Conservation (phyloP, 2,888 invertebrate species). For the Odontocerum albicorne region DNA sequence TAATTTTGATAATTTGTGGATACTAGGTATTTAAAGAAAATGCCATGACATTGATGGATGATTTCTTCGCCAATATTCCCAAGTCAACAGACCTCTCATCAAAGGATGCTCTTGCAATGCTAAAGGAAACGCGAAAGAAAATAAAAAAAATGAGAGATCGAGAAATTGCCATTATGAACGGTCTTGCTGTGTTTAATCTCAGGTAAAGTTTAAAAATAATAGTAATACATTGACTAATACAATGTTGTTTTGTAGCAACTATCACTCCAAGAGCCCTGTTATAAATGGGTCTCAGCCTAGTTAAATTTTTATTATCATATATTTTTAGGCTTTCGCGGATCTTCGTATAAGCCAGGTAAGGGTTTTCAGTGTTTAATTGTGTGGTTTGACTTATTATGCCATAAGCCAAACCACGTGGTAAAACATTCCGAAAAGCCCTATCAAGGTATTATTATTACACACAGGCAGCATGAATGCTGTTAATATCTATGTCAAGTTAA, state of each 20-base stretch:
- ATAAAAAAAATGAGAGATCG: constrained; percentile 61
- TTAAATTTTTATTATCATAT: too few relatives aligned
- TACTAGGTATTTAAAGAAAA: constrained; percentile 70
- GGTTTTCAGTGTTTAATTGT: too few relatives aligned
- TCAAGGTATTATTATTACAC: too few relatives aligned
- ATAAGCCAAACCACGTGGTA: too few relatives aligned
- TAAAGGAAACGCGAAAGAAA: constrained; percentile 57
- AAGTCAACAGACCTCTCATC: constrained; percentile 59
- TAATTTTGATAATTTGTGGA: too few relatives aligned
- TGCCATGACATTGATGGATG: constrained; percentile 66
- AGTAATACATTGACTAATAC: background rate
- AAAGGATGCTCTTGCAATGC: constrained; percentile 60
- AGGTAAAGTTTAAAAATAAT: constrained; percentile 44
- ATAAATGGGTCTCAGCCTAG: too few relatives aligned
- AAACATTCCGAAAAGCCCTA: too few relatives aligned
- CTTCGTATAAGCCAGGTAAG: too few relatives aligned
- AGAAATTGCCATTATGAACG: constrained; percentile 67
- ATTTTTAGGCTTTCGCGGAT: too few relatives aligned
- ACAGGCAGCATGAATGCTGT: too few relatives aligned
- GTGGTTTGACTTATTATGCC: too few relatives aligned
- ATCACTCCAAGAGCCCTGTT: background rate
- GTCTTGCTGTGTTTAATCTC: constrained; percentile 73
- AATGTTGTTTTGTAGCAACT: background rate
- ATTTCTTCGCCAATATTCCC: constrained; percentile 70
- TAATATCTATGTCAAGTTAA: too few relatives aligned